phyloP scores from a whole-genome alignment of 2,888 invertebrate species.

The Leptinotarsa tumamoca region DNA sequence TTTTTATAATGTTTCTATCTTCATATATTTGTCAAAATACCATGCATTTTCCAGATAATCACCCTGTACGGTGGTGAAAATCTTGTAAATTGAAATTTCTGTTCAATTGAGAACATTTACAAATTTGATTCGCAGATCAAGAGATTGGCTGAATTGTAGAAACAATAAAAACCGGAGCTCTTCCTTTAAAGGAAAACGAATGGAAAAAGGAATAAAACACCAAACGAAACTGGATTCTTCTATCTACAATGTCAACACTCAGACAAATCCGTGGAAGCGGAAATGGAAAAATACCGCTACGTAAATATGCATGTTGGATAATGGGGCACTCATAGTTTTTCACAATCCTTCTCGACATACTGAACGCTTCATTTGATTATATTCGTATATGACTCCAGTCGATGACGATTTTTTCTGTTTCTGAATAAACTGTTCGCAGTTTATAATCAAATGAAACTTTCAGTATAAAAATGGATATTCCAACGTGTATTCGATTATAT shows the following conservation, averaged over 20 bases:
- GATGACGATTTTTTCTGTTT: no score
- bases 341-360: neutral
- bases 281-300: slow-evolving; percentile 7
- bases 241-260: slow-evolving; percentile 1
- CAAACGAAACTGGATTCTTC: neutral
- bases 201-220: neutral
- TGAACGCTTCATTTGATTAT: neutral
- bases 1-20: no score
- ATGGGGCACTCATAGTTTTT: neutral
- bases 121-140: neutral
- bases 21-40: no score
- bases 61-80: no score
- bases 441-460: no score
- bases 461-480: no score
- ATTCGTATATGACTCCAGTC: neutral
- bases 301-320: slow-evolving; percentile 6
- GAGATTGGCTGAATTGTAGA: neutral
- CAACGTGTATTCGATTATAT: no score
- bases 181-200: neutral
- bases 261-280: neutral
- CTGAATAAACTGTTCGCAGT: no score
- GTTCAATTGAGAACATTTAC: neutral
- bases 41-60: no score
- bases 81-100: neutral
- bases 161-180: neutral